These are phyloP conservation scores for Cataglyphis livida DNA, from an alignment of 2,888 invertebrate genomes.

Conservation along the genomic window DNA sequence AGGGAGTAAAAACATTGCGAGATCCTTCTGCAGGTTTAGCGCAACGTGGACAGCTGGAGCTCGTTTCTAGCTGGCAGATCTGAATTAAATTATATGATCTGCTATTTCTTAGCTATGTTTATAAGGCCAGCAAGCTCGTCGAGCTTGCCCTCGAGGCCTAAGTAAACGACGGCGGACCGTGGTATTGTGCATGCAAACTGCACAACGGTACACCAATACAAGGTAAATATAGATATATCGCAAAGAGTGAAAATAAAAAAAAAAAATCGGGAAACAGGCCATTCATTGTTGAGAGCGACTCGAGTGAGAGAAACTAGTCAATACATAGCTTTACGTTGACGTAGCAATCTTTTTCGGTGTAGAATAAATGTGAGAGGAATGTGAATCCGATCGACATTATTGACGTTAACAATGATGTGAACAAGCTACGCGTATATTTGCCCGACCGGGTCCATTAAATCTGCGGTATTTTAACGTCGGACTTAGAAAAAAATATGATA, in stretches of 20 bases:
- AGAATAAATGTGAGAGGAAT: constrained; percentile 64
- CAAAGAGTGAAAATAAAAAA: constrained; percentile 14
- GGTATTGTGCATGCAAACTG: constrained; percentile 37
- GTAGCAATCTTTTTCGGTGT: constrained; percentile 74
- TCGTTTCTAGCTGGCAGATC: constrained; percentile 22
- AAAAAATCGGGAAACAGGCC: constrained; percentile 65
- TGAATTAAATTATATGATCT: constrained; percentile 5
- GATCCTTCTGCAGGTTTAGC: background rate
- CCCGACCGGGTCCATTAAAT: constrained; percentile 39
- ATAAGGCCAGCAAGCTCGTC: constrained; percentile 48
- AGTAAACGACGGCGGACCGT: constrained; percentile 28
- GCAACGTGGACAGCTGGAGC: constrained; percentile 28
- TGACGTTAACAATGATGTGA: constrained; percentile 53
- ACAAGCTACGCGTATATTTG: constrained; percentile 20
- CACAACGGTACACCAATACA: constrained; percentile 49
- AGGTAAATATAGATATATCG: constrained; percentile 45
- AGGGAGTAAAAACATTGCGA: background rate
- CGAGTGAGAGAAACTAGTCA: constrained; percentile 84
- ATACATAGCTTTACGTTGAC: constrained; percentile 85
- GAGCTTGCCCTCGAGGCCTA: constrained; percentile 50
- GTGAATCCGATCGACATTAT: constrained; percentile 53
- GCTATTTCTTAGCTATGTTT: constrained; percentile 11
- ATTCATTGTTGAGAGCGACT: constrained; percentile 79
- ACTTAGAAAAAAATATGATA: constrained; percentile 53
- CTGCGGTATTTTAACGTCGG: constrained; percentile 67